A percentile compares a stretch with the other conserved stretches of the same genome.
These are phyloP conservation scores for Leptinotarsa tumamoca DNA, from an alignment of 2,888 invertebrate species.

Conservation along the genomic window DNA sequence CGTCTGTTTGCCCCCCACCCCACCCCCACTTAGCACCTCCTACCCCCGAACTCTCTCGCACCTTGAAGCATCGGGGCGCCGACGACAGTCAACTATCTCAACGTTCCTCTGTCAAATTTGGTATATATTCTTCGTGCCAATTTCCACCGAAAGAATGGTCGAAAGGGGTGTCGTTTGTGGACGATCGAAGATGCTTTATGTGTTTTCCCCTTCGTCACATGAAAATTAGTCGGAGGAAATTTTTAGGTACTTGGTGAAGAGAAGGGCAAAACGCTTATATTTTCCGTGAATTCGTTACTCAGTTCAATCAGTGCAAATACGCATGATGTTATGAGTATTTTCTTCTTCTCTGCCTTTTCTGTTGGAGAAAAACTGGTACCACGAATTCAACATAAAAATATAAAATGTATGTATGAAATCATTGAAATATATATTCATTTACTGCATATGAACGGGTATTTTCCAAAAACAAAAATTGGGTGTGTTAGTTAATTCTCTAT, in stretches of 20 bases:
- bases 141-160: background rate
- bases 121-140: slow-evolving; percentile 14
- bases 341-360: no score
- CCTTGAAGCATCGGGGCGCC: slow-evolving; percentile 50
- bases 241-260: background rate
- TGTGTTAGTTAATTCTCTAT: no score
- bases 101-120: slow-evolving; percentile 26
- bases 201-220: background rate
- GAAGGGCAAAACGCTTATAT: background rate
- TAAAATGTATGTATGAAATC: no score
- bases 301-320: background rate
- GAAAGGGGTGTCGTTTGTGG: background rate
- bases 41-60: slow-evolving; percentile 44
- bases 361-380: no score
- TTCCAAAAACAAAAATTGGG: no score
- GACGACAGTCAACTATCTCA: slow-evolving; percentile 55
- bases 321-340: no score
- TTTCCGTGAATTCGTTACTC: background rate
- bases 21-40: slow-evolving; percentile 35
- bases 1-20: slow-evolving; percentile 58
- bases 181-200: background rate
- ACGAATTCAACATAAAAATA: no score
- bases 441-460: no score
- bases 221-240: background rate
- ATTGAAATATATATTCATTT: no score